Percentiles rank a stretch among this genome's conserved stretches.
Conservation (phyloP, 2,888 invertebrate species). For the Prosapia bicincta region DNA sequence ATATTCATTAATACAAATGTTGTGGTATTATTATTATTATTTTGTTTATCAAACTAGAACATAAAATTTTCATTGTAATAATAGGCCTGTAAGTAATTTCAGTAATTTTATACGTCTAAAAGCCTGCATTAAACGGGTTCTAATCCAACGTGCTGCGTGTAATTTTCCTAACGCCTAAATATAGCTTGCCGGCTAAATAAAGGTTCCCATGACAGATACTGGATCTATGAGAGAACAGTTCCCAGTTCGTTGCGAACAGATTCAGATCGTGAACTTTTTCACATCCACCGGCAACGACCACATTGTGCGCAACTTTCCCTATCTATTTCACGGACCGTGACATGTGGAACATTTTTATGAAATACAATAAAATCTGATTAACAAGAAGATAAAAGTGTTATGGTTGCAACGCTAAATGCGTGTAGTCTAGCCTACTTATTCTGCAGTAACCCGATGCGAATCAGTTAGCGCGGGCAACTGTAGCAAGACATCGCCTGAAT, state of each 20-base stretch:
- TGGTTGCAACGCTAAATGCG: background rate
- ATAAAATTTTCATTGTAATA: no score
- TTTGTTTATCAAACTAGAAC: no score
- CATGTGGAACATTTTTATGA: background rate
- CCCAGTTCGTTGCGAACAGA: background rate
- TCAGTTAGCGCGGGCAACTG: background rate
- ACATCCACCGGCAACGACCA: background rate
- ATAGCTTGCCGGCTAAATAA: no score
- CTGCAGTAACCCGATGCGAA: background rate
- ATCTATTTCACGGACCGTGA: background rate
- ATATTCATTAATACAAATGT: no score
- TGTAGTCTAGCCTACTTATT: background rate
- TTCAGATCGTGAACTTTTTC: background rate
- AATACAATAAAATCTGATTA: background rate
- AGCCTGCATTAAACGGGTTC: no score
- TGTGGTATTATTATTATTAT: no score
- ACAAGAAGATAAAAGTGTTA: background rate
- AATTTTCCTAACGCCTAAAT: background rate
- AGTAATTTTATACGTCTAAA: no score
- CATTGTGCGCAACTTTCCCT: background rate
- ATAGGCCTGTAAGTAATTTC: no score
- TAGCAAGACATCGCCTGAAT: no score
- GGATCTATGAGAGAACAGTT: background rate
- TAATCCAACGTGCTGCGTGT: no score
- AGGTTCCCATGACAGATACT: background rate